Evolutionary conservation across 2,113 vertebrate genomes (phyloP), one percentile per base, ranked within the genome.

Genomic region (Pituophis catenifer): DNA sequence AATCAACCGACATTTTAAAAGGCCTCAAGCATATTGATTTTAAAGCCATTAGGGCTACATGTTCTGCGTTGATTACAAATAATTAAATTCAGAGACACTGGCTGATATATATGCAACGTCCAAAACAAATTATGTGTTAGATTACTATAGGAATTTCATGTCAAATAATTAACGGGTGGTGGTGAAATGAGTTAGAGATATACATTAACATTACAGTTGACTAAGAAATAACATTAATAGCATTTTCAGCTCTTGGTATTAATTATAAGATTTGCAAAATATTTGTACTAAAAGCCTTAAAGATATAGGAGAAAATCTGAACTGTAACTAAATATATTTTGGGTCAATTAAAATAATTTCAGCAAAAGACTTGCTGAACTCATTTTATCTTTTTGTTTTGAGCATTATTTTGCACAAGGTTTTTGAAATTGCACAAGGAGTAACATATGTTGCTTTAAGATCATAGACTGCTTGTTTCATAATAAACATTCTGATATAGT

Each of bases 1-100:
- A 92, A 44, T 88, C 54, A 8, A 90, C 86, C 93, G 93, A 89
- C 62, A 94, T 95, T 94, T 8, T 38, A 62, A 93, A 91, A 94
- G 7, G 48, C 70, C 92, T 6, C 5, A 1, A 29, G 5, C 75
- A 94, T 91, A 50, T 33, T 95, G 81, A 91, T 93, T 94, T 86
- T 59, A 87, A 91, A 96, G 21, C 38, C 29, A 93, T 75, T 13
- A 87, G 8, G 23, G n/a, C 59, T 90, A 50, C 75, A 1, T 7
- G 44, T 0, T 94, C 94, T 93, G 90, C 65, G 29, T 75, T 92
- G 89, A n/a, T 88, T 93, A 33, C 23, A 50, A 62, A 33, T 89
- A 92, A n/a, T 11, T 88, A 90, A 93, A 91, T 13, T 55, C 48
- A 85, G 8, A 29, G 52, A 54, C 26, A 94, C 48, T 24, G 26